phyloP scores from a whole-genome alignment of 1,140 invertebrate species.

The Lordiphosa mommai region DNA sequence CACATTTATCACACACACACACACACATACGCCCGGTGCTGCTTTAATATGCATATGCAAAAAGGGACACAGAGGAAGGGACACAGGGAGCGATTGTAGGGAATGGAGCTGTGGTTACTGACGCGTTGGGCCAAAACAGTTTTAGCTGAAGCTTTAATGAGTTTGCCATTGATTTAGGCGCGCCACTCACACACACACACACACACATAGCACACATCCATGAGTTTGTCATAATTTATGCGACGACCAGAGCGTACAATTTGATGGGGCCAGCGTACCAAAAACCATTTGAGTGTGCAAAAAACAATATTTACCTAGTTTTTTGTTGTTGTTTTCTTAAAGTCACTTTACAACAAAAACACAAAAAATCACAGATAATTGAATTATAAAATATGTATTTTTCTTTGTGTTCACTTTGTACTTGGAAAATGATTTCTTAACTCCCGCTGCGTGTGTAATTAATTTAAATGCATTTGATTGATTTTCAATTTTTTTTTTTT shows the following conservation, averaged over 20 bases:
- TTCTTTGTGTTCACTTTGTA: background rate
- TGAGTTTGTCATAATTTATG: conserved; percentile 64
- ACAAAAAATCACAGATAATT: conserved; percentile 72
- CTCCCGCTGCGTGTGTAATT: conserved; percentile 52
- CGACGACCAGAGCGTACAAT: conserved; percentile 52
- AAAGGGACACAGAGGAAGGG: conserved; percentile 4
- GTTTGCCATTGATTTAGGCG: conserved; percentile 73
- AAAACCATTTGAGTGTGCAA: conserved; percentile 57
- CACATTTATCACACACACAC: conserved; percentile 17
- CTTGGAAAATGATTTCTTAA: conserved; percentile 23
- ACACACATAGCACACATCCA: background rate
- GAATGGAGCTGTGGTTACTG: conserved; percentile 27
- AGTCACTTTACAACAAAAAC: conserved; percentile 3
- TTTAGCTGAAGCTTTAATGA: conserved; percentile 57
- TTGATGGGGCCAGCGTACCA: conserved; percentile 57
- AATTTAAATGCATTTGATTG: conserved; percentile 68
- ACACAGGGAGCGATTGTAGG: background rate
- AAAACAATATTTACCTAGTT: conserved; percentile 56
- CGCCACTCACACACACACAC: conserved; percentile 20
- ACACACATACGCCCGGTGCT: conserved; percentile 49
- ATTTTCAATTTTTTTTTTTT: conserved; percentile 36
- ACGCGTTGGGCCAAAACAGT: conserved; percentile 38
- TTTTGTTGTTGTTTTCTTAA: conserved; percentile 1
- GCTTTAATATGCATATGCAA: conserved; percentile 71
- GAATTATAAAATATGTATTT: conserved; percentile 32